Evolutionary conservation across 2,113 vertebrate genomes (phyloP), one percentile per base, ranked within the genome.

Genomic region (Oreocharis arfaki): DNA sequence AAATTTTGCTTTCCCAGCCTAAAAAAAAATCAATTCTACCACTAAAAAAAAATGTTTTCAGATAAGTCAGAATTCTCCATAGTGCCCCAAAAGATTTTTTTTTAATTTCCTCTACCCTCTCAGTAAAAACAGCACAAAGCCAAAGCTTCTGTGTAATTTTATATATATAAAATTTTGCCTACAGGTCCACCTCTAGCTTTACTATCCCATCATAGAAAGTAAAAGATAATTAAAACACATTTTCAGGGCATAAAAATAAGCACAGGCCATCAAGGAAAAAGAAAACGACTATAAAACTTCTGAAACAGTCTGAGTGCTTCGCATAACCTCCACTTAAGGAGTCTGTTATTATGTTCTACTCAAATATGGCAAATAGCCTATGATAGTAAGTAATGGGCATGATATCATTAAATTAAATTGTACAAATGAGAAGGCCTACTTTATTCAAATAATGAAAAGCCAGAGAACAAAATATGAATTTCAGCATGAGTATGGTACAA

Each of bases 221-320:
- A 84, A 97, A 97, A 90, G 63, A 84, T 79, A 95, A 95, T 80
- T 94, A 73, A 92, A 95, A 71, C 57, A 47, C 8, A 22, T 93
- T 95, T 92, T 87, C 57, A 81, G 55, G 33, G 30, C 71, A 76
- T 93, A 73, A 96, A 97, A 94, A 8, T 57, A 91, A 94, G 56
- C 55, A 89, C 28, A 64, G 13, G 13, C 47, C 56, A 82, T 76
- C 79, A 95, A 86, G n/a, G 39, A 91, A 90, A 95, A 64, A 73
- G 47, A 90, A 95, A 64, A 64, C 60, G 3, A 63, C 93, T 73
- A 80, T 63, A 84, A 59, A 95, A 5, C 35, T 53, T 95, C 89
- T 93, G 80, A 93, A 96, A 52, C 11, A 19, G 13, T 77, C 46
- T 87, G 57, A 95, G 63, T 93, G 33, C 2, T 39, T 88, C 49